These are phyloP conservation scores for Octopus sinensis DNA, from an alignment of 1,140 invertebrate genomes.

Conservation along the genomic window DNA sequence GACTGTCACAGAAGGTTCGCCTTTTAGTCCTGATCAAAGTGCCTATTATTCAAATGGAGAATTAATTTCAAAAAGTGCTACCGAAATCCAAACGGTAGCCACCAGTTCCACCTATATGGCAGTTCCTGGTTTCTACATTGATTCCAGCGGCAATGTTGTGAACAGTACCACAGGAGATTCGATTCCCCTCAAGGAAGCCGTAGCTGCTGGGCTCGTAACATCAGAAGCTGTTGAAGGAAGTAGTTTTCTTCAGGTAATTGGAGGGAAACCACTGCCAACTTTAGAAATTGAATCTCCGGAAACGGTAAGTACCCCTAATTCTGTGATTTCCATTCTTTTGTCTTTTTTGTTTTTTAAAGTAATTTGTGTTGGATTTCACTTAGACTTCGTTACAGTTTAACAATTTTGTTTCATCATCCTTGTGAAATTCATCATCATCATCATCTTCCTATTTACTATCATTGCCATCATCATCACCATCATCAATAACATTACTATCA, in stretches of 20 bases:
- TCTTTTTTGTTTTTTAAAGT: background rate
- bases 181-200: slow-evolving; percentile 67
- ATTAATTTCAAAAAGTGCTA: slow-evolving; percentile 39
- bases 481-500: too few relatives aligned
- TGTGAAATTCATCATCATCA: too few relatives aligned
- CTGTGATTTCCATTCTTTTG: background rate
- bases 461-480: too few relatives aligned
- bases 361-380: too few relatives aligned
- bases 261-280: slow-evolving; percentile 27
- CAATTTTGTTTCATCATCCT: too few relatives aligned
- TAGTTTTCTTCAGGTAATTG: slow-evolving; percentile 33
- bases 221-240: slow-evolving; percentile 64
- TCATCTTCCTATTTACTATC: too few relatives aligned
- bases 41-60: slow-evolving; percentile 33
- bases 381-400: too few relatives aligned
- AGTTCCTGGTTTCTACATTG: slow-evolving; percentile 42
- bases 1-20: slow-evolving; percentile 36
- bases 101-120: slow-evolving; percentile 37
- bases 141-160: slow-evolving; percentile 41
- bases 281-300: slow-evolving; percentile 19
- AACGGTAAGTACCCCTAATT: background rate
- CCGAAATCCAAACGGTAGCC: slow-evolving; percentile 37
- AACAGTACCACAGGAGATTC: slow-evolving; percentile 40
- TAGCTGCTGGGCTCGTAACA: slow-evolving; percentile 74
- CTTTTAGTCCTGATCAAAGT: slow-evolving; percentile 36